phyloP scores from a whole-genome alignment of 1,140 invertebrate genomes.

The Pachyrhynchus sulphureomaculatus region DNA sequence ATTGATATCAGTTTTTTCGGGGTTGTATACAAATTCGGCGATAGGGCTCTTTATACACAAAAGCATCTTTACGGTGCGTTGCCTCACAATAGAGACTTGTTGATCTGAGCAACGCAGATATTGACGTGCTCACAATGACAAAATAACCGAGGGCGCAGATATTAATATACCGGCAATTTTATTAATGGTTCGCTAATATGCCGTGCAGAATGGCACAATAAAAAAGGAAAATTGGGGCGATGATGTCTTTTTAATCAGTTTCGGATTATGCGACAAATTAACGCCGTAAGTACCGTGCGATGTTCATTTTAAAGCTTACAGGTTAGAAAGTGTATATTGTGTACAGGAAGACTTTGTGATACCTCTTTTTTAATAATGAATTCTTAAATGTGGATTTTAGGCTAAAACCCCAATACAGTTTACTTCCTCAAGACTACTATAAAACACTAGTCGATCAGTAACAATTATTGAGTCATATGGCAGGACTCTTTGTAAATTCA shows the following conservation, averaged over 20 bases:
- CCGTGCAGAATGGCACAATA: constrained; percentile 10
- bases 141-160: constrained; percentile 29
- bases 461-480: no score
- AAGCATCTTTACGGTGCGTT: constrained; percentile 37
- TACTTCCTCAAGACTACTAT: no score
- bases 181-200: constrained; percentile 23
- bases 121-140: constrained; percentile 15
- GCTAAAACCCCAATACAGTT: no score
- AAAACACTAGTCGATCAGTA: no score
- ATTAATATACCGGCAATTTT: constrained; percentile 35
- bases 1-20: constrained; percentile 41
- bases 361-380: no score
- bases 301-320: constrained; percentile 17
- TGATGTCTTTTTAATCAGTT: constrained; percentile 38
- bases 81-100: constrained; percentile 45
- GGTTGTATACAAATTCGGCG: constrained; percentile 44
- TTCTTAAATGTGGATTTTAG: no score
- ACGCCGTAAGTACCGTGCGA: background rate
- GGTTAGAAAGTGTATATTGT: background rate
- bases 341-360: background rate
- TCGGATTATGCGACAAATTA: constrained; percentile 31
- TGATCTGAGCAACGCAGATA: constrained; percentile 46
- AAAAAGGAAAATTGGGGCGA: background rate
- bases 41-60: constrained; percentile 33
- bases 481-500: no score